Conservation (phyloP, 2,888 invertebrate genomes). For the Macrophya annulata region DNA sequence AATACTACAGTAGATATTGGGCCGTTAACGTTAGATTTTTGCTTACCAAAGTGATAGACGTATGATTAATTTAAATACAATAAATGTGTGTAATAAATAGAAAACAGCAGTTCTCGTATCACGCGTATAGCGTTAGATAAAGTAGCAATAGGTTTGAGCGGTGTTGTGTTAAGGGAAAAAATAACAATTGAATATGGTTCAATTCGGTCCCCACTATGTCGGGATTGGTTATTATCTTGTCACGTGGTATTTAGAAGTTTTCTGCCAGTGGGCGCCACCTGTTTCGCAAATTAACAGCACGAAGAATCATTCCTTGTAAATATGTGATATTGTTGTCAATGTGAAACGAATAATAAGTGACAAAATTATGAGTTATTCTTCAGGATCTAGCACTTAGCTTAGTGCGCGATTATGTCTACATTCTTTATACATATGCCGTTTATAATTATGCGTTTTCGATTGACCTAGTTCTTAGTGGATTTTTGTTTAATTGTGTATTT, state of each 20-base stretch:
- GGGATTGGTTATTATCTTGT: conserved; percentile 54
- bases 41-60: background rate
- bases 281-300: conserved; percentile 52
- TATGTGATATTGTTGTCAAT: conserved; percentile 61
- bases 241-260: conserved; percentile 52
- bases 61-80: background rate
- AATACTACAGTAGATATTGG: conserved; percentile 4
- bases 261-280: conserved; percentile 53
- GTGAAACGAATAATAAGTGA: conserved; percentile 47
- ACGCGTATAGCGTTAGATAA: background rate
- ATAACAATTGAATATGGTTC: conserved; percentile 35
- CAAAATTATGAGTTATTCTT: conserved; percentile 35
- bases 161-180: conserved; percentile 4
- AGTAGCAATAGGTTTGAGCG: conserved; percentile 35
- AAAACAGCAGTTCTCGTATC: background rate
- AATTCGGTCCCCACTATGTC: conserved; percentile 44
- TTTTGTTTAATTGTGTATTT: conserved; percentile 61
- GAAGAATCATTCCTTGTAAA: conserved; percentile 58
- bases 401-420: conserved; percentile 57
- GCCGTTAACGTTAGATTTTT: background rate
- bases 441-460: conserved; percentile 58
- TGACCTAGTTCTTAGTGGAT: conserved; percentile 71
- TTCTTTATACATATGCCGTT: conserved; percentile 45
- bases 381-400: conserved; percentile 17
- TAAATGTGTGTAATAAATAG: background rate